These are phyloP conservation scores for Hippopotamus amphibius DNA, from an alignment of 2,113 vertebrate genomes.

Conservation along the genomic window DNA sequence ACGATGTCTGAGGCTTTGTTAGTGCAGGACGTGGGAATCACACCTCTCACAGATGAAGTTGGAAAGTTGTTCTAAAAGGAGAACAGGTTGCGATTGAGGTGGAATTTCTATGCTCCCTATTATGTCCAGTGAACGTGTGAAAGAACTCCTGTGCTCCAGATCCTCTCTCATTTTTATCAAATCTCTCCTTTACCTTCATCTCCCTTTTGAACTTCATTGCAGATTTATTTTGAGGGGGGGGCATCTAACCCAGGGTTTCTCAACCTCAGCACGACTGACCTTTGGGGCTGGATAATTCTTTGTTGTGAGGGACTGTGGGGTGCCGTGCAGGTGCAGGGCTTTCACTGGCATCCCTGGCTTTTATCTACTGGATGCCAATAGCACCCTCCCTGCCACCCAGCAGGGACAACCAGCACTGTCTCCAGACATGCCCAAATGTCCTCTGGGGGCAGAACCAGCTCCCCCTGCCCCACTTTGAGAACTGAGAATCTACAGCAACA, in stretches of 20 bases:
- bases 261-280: accelerated
- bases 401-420: accelerated
- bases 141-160: accelerated
- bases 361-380: background rate
- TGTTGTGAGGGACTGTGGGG: background rate
- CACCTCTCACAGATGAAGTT: accelerated
- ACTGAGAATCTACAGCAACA: background rate
- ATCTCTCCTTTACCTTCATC: background rate
- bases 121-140: accelerated
- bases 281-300: background rate
- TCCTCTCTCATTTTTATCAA: background rate
- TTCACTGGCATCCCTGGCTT: background rate
- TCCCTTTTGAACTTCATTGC: background rate
- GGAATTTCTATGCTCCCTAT: background rate
- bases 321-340: background rate
- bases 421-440: background rate
- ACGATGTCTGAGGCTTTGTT: background rate
- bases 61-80: background rate
- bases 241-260: background rate
- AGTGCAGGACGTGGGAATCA: background rate
- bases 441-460: background rate
- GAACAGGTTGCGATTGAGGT: background rate
- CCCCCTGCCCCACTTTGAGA: background rate
- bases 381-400: background rate
- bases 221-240: background rate